Conservation (phyloP, 1,140 invertebrate genomes). For the Camponotus pennsylvanicus region DNA sequence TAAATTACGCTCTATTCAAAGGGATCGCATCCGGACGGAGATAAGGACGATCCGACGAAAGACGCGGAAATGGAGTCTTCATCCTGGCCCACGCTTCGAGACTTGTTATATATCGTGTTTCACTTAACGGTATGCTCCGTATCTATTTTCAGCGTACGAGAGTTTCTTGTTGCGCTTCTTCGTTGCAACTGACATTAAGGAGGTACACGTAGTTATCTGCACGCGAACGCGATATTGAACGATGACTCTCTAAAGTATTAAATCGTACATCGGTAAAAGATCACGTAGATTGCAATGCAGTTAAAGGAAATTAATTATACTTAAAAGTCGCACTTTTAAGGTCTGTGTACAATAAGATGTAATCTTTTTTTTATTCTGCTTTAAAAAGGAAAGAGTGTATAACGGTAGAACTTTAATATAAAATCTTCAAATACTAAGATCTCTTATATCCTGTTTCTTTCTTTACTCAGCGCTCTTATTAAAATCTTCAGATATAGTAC, state of each 20-base stretch:
- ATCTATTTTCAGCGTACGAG: constrained; percentile 26
- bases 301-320: constrained; percentile 46
- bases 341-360: constrained; percentile 3
- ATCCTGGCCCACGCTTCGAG: constrained; percentile 43
- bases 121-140: constrained; percentile 48
- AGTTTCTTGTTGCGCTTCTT: constrained; percentile 36
- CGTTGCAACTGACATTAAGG: constrained; percentile 20
- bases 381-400: neutral
- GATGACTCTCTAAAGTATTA: constrained; percentile 15
- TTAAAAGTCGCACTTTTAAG: constrained; percentile 7
- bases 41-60: constrained; percentile 47
- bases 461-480: constrained; percentile 45
- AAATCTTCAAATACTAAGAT: constrained; percentile 55
- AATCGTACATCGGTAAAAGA: neutral
- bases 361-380: neutral
- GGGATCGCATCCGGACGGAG: constrained; percentile 45
- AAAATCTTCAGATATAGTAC: constrained; percentile 35
- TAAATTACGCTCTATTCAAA: constrained; percentile 62
- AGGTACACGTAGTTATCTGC: neutral
- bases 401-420: constrained; percentile 54
- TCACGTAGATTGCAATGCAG: constrained; percentile 11
- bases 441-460: constrained; percentile 35
- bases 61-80: constrained; percentile 60
- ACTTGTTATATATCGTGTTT: constrained; percentile 60
- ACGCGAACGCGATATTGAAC: constrained; percentile 28